These are phyloP conservation scores for Myrmecophaga tridactyla DNA, from an alignment of 2,113 vertebrate species.

Conservation along the genomic window DNA sequence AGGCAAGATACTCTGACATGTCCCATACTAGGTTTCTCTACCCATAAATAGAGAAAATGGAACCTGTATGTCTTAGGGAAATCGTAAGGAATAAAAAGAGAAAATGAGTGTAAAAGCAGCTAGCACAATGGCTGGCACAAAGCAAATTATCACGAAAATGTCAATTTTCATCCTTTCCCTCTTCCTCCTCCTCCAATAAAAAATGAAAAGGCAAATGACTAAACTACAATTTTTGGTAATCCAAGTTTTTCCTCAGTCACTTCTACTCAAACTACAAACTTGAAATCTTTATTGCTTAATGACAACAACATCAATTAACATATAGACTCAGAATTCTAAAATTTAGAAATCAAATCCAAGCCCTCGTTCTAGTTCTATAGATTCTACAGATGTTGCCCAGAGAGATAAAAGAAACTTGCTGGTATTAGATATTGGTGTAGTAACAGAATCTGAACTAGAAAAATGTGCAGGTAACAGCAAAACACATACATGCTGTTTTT, in stretches of 20 bases:
- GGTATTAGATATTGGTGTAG: background rate
- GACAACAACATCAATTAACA: background rate
- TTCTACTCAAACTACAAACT: background rate
- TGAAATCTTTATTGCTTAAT: background rate
- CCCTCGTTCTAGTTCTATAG: background rate
- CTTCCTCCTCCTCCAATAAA: background rate
- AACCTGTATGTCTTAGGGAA: background rate
- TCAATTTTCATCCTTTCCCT: background rate
- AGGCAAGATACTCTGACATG: background rate
- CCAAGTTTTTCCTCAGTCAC: background rate
- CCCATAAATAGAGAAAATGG: constrained; percentile 24
- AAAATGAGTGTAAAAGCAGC: background rate
- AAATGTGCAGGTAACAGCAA: background rate
- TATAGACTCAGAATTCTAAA: background rate
- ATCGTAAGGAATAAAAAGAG: background rate
- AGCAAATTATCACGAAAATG: background rate
- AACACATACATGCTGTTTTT: background rate
- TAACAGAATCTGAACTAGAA: background rate
- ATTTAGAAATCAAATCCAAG: constrained; percentile 6
- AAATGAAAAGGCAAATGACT: background rate
- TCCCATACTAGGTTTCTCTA: background rate
- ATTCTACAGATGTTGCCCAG: background rate
- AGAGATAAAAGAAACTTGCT: constrained; percentile 12
- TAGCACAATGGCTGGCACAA: background rate
- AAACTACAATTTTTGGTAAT: background rate